phyloP scores from a whole-genome alignment of 2,888 invertebrate genomes.

The Brachyptera putata region DNA sequence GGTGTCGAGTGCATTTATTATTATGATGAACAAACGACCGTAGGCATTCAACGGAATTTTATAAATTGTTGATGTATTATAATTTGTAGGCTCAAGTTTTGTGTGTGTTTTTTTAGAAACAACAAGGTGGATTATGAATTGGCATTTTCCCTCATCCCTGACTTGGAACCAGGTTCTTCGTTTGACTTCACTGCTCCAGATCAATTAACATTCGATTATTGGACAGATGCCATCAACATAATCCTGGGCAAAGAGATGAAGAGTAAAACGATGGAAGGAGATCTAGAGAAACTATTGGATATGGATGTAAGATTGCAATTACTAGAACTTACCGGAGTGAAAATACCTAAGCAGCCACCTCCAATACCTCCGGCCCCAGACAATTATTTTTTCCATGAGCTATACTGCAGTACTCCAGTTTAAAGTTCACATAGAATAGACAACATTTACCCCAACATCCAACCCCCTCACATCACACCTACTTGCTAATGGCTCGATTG shows the following conservation, averaged over 20 bases:
- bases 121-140: conserved; percentile 23
- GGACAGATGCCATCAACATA: conserved; percentile 28
- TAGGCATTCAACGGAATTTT: too few relatives aligned
- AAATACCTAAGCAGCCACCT: conserved; percentile 25
- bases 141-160: conserved; percentile 26
- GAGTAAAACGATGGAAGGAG: conserved; percentile 24
- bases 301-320: conserved; percentile 30
- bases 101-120: conserved; percentile 14
- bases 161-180: background rate
- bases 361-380: conserved; percentile 23
- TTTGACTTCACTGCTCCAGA: conserved; percentile 26
- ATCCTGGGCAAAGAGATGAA: conserved; percentile 29
- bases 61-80: background rate
- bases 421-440: too few relatives aligned
- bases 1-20: too few relatives aligned
- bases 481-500: too few relatives aligned
- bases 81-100: background rate
- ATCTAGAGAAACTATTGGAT: conserved; percentile 25
- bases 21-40: too few relatives aligned
- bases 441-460: too few relatives aligned
- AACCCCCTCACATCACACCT: too few relatives aligned
- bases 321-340: conserved; percentile 22
- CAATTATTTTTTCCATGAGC: conserved; percentile 26
- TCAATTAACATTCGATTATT: conserved; percentile 24
- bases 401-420: too few relatives aligned